These are phyloP conservation scores for Reticulitermes speratus DNA, from an alignment of 1,140 invertebrate genomes.

Conservation along the genomic window DNA sequence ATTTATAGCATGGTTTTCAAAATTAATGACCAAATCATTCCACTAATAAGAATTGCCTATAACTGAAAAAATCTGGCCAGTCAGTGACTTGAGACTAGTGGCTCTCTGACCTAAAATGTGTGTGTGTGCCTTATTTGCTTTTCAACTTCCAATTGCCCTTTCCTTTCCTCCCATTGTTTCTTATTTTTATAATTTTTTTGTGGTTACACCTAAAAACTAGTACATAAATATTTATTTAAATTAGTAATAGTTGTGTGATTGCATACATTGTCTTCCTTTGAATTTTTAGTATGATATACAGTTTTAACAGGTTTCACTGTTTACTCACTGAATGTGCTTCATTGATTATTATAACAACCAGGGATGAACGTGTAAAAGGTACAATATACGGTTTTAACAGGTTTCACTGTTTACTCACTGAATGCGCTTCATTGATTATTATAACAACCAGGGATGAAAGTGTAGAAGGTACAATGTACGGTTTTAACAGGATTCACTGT, in stretches of 20 bases:
- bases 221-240: background rate
- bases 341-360: background rate
- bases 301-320: constrained; percentile 23
- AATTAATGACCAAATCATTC: background rate
- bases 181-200: too few relatives aligned
- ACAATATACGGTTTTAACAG: background rate
- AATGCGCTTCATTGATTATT: background rate
- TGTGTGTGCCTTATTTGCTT: background rate
- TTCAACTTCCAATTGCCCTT: background rate
- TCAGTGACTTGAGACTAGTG: background rate
- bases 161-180: background rate
- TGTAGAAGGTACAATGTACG: background rate
- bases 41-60: background rate
- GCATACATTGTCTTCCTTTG: background rate
- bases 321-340: constrained; percentile 25
- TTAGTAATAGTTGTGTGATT: background rate
- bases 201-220: background rate
- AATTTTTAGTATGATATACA: constrained; percentile 13
- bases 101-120: background rate
- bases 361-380: too few relatives aligned
- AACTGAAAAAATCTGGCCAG: background rate
- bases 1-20: background rate
- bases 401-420: constrained; percentile 26
- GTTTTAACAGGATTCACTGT: constrained; percentile 22
- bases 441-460: background rate